Percentiles rank a stretch among this genome's conserved stretches.
phyloP scores from a whole-genome alignment of 2,113 vertebrate genomes.

The Bothrops jararaca region DNA sequence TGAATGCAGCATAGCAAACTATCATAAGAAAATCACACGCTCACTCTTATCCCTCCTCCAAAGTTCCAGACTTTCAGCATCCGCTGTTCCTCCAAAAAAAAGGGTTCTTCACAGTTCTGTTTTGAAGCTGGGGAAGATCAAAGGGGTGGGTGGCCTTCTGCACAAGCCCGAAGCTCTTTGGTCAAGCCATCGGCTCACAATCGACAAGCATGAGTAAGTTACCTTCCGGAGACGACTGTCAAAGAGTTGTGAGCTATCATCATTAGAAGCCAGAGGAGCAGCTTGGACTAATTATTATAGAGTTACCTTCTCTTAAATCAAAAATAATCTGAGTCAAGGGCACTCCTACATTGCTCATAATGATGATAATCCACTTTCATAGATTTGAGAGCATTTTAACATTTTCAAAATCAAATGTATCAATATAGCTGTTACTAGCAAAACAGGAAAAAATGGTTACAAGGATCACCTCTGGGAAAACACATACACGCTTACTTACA shows the following conservation, averaged over 20 bases:
- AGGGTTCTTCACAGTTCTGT: not conserved
- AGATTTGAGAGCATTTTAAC: constrained; percentile 18
- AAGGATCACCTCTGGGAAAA: constrained; percentile 65
- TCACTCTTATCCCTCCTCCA: not conserved
- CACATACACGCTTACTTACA: constrained; percentile 36
- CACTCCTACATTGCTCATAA: not conserved
- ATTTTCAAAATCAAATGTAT: constrained; percentile 16
- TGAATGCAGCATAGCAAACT: not conserved
- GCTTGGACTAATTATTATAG: not conserved
- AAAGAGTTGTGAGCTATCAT: not conserved
- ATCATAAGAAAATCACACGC: constrained; percentile 19
- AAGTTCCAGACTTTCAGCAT: too few species aligned
- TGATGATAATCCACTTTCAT: not conserved
- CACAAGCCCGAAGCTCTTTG: not conserved
- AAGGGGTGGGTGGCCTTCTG: too few species aligned
- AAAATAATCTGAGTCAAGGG: not conserved
- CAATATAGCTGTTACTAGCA: constrained; percentile 52
- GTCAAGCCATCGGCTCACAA: not conserved
- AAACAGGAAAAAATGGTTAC: constrained; percentile 64
- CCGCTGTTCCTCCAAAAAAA: not conserved
- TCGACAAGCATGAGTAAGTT: too few species aligned
- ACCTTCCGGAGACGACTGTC: not conserved
- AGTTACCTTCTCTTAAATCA: not conserved
- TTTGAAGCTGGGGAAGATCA: not conserved
- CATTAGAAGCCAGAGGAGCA: not conserved